Conservation (phyloP, 1,140 invertebrate genomes). For the Penaeus chinensis region DNA sequence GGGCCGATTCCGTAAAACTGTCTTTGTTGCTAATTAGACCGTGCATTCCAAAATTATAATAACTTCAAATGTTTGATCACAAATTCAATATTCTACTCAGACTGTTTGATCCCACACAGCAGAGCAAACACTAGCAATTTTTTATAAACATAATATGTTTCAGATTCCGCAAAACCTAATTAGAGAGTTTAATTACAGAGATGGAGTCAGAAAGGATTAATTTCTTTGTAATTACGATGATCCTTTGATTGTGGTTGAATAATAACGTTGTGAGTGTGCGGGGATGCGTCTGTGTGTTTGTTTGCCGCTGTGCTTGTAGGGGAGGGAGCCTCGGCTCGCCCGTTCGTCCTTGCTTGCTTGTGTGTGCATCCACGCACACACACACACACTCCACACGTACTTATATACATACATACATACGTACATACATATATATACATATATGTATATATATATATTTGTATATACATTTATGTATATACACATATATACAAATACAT, state of each 20-base stretch:
- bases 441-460: too few species aligned
- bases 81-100: too few species aligned
- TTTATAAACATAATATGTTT: slow-evolving; percentile 21
- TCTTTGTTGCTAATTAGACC: too few species aligned
- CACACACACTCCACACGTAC: not conserved
- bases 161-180: slow-evolving; percentile 12
- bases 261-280: not conserved
- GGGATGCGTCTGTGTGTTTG: slow-evolving; percentile 7
- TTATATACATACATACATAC: too few species aligned
- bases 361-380: not conserved
- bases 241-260: slow-evolving; percentile 17
- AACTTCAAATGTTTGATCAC: too few species aligned
- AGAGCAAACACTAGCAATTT: slow-evolving; percentile 1
- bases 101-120: too few species aligned
- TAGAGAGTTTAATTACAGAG: slow-evolving; percentile 18
- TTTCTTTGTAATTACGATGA: not conserved
- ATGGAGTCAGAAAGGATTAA: not conserved
- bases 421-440: too few species aligned
- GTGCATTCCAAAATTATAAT: too few species aligned
- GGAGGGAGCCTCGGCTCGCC: not conserved
- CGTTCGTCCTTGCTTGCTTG: not conserved
- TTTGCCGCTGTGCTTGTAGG: not conserved
- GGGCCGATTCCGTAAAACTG: too few species aligned
- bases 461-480: too few species aligned
- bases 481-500: too few species aligned